These are phyloP conservation scores for Drosophila koepferae DNA, from an alignment of 2,888 invertebrate species.

Conservation along the genomic window DNA sequence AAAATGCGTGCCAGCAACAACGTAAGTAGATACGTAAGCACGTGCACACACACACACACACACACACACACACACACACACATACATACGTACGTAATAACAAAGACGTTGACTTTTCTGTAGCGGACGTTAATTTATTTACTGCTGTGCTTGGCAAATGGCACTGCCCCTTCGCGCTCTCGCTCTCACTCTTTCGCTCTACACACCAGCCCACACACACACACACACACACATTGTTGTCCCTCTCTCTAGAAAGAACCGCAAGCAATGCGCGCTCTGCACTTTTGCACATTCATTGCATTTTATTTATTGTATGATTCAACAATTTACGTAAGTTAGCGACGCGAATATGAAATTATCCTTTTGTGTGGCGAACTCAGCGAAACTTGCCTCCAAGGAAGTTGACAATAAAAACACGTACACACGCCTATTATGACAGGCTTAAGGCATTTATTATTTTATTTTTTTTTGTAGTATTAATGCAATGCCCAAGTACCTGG, in stretches of 20 bases:
- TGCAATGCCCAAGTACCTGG: slow-evolving; percentile 61
- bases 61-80: slow-evolving; percentile 17
- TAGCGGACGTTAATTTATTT: slow-evolving; percentile 69
- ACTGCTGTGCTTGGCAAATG: slow-evolving; percentile 61
- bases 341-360: slow-evolving; percentile 72
- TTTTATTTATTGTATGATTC: slow-evolving; percentile 74
- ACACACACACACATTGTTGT: neutral
- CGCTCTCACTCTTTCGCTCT: neutral
- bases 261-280: slow-evolving; percentile 63
- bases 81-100: slow-evolving; percentile 38
- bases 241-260: slow-evolving; percentile 17
- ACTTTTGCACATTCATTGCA: slow-evolving; percentile 69
- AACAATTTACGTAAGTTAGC: slow-evolving; percentile 72
- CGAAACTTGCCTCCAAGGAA: slow-evolving; percentile 32
- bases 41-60: neutral
- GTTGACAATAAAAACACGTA: slow-evolving; percentile 63
- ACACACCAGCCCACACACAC: neutral
- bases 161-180: neutral
- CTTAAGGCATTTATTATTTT: slow-evolving; percentile 26
- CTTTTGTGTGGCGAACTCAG: slow-evolving; percentile 40
- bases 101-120: slow-evolving; percentile 63
- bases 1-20: slow-evolving; percentile 45
- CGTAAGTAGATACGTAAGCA: slow-evolving; percentile 49
- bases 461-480: slow-evolving; percentile 29
- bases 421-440: slow-evolving; percentile 54